A percentile compares a stretch with the other conserved stretches of the same genome.
Evolutionary conservation across 2,888 invertebrate genomes (phyloP).

Genomic region (Nebria salina): DNA sequence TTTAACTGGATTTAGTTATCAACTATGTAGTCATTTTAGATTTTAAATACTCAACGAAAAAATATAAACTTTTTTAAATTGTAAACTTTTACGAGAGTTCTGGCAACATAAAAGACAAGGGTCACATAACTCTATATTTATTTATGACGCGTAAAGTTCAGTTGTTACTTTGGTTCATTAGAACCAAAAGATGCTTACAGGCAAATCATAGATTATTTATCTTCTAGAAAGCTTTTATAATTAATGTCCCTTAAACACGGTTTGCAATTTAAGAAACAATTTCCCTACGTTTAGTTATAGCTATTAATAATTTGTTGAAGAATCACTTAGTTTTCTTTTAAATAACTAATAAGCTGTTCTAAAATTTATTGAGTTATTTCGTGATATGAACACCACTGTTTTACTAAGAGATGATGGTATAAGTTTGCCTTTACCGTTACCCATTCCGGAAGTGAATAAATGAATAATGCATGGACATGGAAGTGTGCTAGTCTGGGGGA

Average conservation of each 20-base stretch:
- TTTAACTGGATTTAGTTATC: conserved; percentile 12
- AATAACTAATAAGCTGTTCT: neutral
- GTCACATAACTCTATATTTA: conserved; percentile 15
- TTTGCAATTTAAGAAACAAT: no score
- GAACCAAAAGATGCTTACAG: neutral
- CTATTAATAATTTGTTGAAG: no score
- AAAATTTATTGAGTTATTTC: neutral
- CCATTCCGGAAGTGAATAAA: conserved; percentile 20
- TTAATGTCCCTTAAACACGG: no score
- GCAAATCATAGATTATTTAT: no score
- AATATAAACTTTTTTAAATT: neutral
- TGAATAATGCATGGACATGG: conserved; percentile 22
- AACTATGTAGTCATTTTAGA: conserved; percentile 9
- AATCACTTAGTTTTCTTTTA: no score
- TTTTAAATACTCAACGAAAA: neutral
- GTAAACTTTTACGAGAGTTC: conserved; percentile 6
- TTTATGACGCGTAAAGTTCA: conserved; percentile 26
- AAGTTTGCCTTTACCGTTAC: neutral
- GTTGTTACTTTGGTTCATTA: conserved; percentile 21
- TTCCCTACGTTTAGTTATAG: no score
- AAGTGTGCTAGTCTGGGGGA: neutral
- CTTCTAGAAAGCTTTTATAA: no score
- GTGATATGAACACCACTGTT: conserved; percentile 9
- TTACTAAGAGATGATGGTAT: neutral
- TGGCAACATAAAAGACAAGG: conserved; percentile 11